phyloP scores from a whole-genome alignment of 35 echinoderm and acorn worm species.

The Amphiura filiformis region DNA sequence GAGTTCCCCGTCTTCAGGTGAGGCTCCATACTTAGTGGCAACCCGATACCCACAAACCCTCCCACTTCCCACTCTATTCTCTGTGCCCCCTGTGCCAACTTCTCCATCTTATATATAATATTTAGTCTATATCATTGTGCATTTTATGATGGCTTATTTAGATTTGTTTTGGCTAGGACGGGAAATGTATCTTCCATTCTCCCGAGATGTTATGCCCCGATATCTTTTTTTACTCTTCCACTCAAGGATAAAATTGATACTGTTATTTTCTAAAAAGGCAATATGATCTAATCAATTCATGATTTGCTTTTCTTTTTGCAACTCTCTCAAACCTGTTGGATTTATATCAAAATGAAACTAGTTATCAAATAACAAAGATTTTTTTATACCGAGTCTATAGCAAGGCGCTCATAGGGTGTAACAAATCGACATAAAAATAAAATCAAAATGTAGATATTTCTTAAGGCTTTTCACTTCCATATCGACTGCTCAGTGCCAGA shows the following conservation, averaged over 20 bases:
- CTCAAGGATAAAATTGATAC: background rate
- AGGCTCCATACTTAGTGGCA: background rate
- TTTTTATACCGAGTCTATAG: background rate
- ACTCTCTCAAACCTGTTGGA: background rate
- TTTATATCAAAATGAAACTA: constrained; percentile 8
- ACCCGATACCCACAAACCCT: background rate
- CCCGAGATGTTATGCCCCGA: background rate
- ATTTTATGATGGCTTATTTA: background rate
- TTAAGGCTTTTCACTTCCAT: background rate
- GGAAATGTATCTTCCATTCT: background rate
- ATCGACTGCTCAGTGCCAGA: too few species aligned
- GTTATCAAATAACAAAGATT: constrained; percentile 1
- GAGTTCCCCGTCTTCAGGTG: background rate
- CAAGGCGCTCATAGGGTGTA: background rate
- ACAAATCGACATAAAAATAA: background rate
- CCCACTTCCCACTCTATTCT: background rate
- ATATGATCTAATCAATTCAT: background rate
- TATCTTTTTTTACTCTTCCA: background rate
- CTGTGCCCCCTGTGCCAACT: background rate
- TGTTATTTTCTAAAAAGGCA: constrained; percentile 5
- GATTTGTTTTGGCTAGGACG: background rate
- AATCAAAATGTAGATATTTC: background rate
- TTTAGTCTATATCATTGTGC: background rate
- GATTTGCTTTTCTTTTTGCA: background rate
- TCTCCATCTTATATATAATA: background rate